Evolutionary conservation across 2,797 vertebrate species (phyloP).

Genomic region (Gymnocypris eckloni): DNA sequence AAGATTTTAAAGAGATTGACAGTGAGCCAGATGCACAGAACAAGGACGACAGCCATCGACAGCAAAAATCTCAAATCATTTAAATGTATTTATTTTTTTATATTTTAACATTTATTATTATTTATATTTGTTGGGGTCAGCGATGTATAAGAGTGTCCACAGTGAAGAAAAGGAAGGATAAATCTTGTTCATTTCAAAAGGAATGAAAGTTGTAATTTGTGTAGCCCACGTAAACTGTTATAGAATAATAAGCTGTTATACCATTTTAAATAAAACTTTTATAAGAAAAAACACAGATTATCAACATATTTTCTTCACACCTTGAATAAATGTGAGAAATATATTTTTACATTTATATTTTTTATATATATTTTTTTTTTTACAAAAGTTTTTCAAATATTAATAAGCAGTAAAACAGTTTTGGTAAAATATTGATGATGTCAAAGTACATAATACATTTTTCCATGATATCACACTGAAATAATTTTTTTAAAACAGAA

Average conservation of each 20-base stretch:
- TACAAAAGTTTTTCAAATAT: background rate
- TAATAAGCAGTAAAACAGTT: background rate
- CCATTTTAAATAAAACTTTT: background rate
- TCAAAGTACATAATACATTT: background rate
- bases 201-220: background rate
- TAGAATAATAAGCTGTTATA: background rate
- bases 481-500: too few species aligned
- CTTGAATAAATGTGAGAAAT: background rate
- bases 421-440: background rate
- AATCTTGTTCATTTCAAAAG: background rate
- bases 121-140: background rate
- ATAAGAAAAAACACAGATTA: too few species aligned
- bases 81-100: background rate
- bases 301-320: background rate
- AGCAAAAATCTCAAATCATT: background rate
- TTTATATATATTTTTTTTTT: background rate
- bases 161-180: background rate
- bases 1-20: background rate
- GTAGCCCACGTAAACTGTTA: too few species aligned
- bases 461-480: background rate
- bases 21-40: background rate
- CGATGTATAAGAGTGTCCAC: too few species aligned
- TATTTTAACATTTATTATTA: background rate
- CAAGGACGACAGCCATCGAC: background rate
- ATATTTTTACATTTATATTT: background rate